Evolutionary conservation across 2,888 invertebrate species (phyloP), one percentile per base, ranked within the genome.

Genomic region (Cantharis flavilabris): DNA sequence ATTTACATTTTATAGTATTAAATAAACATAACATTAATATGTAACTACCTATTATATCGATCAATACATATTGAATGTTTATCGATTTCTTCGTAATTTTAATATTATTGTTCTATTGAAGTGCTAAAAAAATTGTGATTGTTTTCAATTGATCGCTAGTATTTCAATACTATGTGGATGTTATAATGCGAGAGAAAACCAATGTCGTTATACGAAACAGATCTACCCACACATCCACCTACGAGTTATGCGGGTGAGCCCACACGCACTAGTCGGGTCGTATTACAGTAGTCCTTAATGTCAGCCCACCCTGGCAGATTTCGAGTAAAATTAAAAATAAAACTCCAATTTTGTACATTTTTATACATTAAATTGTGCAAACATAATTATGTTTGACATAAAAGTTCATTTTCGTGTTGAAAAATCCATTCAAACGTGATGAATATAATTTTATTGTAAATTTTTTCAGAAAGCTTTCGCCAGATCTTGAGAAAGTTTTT

Each of bases 241-340:
- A 80, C 81, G 71, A 69, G 73, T 71, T 75, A 80, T 81, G 80
- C 81, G 81, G 81, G 81, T 81, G 78, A 81, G 81, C 80, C 80
- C 81, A 81, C 81, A 81, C 81, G 78, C 81, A 76, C 62, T 70
- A 76, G 71, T 30, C 73, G 64, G 76, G 77, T 79, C 80, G 63
- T 75, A 77, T 79, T 80, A 79, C 80, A 69, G 78, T 72, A 78
- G 75, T 75, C 63, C 73, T 76, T 62, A 49, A 73, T 72, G 70
- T 70, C 77, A 28, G 77, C 77, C 77, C 77, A 78, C 78, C 78
- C 76, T 72, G 76, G 14, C 64, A 73, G 74, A 77, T 71, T 77
- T 28, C 71, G 76, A 70, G 70, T 70, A 71, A 77, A 73, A 73
- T 77, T 71, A 77, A 73, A 77, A 74, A 62, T 69, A 23, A 20